A percentile compares a stretch with the other conserved stretches of the same genome.
phyloP scores from a whole-genome alignment of 2,888 invertebrate genomes.

The Meteorus cinctellus region DNA sequence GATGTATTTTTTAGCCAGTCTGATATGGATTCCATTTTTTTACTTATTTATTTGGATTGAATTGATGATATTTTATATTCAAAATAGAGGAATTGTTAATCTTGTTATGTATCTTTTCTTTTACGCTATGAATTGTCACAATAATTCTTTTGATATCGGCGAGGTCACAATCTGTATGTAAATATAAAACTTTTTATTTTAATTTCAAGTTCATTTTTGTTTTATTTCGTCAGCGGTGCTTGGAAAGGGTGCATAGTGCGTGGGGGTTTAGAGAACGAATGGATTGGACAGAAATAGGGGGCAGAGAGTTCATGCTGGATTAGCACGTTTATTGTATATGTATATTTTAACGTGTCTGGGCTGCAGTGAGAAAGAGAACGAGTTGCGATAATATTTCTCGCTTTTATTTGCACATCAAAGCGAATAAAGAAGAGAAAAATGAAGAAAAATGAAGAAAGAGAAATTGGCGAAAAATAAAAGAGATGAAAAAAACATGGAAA shows the following conservation, averaged over 20 bases:
- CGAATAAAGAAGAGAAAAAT: not conserved
- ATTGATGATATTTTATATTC: not conserved
- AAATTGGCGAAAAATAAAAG: not conserved
- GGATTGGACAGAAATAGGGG: constrained; percentile 32
- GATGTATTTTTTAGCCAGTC: not conserved
- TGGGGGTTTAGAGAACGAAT: not conserved
- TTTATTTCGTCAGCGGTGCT: not conserved
- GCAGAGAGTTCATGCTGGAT: constrained; percentile 27
- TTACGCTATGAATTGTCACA: not conserved
- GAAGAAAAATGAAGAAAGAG: not conserved
- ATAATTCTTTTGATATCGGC: not conserved
- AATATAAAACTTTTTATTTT: not conserved
- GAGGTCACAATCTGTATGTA: not conserved
- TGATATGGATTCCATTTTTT: not conserved
- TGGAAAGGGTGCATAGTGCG: not conserved
- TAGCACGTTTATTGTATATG: constrained; percentile 34
- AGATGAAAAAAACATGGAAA: constrained; percentile 11
- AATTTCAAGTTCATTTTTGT: not conserved
- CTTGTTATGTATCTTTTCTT: not conserved
- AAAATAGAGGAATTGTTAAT: not conserved
- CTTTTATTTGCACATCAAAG: constrained; percentile 39
- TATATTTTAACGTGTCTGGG: constrained; percentile 25
- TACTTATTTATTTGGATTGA: not conserved
- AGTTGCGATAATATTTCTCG: constrained; percentile 32
- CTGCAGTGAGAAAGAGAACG: not conserved